Evolutionary conservation across 2,113 vertebrate genomes (phyloP), one percentile per base, ranked within the genome.

Genomic region (Sisor rabdophorus): DNA sequence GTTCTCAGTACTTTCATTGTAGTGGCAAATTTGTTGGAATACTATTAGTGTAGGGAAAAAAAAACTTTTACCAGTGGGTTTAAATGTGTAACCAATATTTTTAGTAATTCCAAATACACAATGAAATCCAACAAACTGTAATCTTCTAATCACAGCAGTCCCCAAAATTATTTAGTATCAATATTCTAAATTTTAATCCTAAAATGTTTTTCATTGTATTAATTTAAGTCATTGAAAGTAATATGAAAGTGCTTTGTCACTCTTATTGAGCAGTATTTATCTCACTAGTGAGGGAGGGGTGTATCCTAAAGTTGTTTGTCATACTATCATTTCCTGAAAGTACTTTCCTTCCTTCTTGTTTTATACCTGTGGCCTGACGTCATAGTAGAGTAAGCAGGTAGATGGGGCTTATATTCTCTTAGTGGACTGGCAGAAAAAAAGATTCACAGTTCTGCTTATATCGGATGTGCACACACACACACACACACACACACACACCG

Each of bases 211-310:
- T 16, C 22, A 10, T 53, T 32, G 6, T 30, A 55, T 32, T 30
- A 17, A 16, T 24, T 55, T 59, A 44, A 70, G 17, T 60, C 54
- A 68, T 28, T 2, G 11, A 61, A 70, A 69, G 12, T 26, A 1
- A 69, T 19, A 6, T 0, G 5, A 50, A 72, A 71, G 13, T 78
- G 76, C 76, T 78, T 63, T 55, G 76, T 78, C 76, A 78, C 54
- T 65, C 47, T 72, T 72, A 64, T 22, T 20, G 36, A 36, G 26
- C 28, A 63, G 40, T 4, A 69, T 36, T 12, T 60, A 44, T 22
- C 26, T 52, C 50, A 53, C 40, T 4, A 2, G 54, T 73, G 65
- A 52, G 54, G 30, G 19, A 28, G 53, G 32, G 26, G 53, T 22
- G 19, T n/a, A 15, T 19, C 1, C 6, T 11, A 3, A 1, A 9